Base-by-base conservation (phyloP, 2,888 invertebrate genomes). In the Eretmocerus hayati region DNA sequence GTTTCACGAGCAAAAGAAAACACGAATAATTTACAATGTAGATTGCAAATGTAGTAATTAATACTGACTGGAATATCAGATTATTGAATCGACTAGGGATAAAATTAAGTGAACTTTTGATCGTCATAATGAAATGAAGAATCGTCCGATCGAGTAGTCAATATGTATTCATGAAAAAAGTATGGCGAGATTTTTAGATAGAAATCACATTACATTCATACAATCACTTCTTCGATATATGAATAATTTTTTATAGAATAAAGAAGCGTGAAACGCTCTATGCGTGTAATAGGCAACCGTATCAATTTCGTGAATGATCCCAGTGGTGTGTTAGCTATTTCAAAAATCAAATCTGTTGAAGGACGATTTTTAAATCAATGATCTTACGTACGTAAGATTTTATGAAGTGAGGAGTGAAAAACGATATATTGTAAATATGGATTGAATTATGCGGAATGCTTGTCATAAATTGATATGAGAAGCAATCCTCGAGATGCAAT, bases 351-450 rank as follows among this genome's bases (percentile, higher is more conserved):
- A 54, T 18, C 4, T 39, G 30, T 44, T 44, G 26, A 26, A 26
- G 26, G 26, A 26, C 26, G 11, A 26, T 11, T 26, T 26, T 26
- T 11, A 26, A n/a, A n/a, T n/a, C n/a, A n/a, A n/a, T n/a, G n/a
- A n/a, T n/a, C n/a, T n/a, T 26, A 26, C 11, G 6, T 26, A 26
- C 19, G 46, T 48, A 43, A 9, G 39, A 33, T 22, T n/a, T n/a
- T n/a, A n/a, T n/a, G 18, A 30, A 38, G 44, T 38, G 41, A 46
- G 46, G 9, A 22, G n/a, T 20, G 30, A n/a, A n/a, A n/a, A n/a
- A n/a, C n/a, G 47, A 53, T 56, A 56, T 54, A 55, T 56, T 61
- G 58, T 59, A 60, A 58, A 60, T 53, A 53, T 36, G 35, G 45
- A 56, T 45, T 53, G 40, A 50, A 58, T 53, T 53, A 49, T 42